These are phyloP conservation scores for Volucella inanis DNA, from an alignment of 2,888 invertebrate genomes.

Conservation along the genomic window DNA sequence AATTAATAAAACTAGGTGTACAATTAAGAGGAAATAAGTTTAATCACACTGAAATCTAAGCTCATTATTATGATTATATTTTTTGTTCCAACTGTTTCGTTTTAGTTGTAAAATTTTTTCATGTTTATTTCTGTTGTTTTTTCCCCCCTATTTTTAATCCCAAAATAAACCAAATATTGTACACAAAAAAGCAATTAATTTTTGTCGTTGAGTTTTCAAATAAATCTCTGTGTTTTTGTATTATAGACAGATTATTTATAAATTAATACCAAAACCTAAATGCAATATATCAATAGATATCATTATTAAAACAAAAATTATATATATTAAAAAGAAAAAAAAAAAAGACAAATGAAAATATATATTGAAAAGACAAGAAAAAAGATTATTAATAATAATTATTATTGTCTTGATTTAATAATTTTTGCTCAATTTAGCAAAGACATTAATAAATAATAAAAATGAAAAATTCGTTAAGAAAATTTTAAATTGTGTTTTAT, in stretches of 20 bases:
- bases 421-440: slow-evolving; percentile 83
- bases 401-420: slow-evolving; percentile 77
- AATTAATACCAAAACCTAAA: slow-evolving; percentile 68
- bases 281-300: slow-evolving; percentile 75
- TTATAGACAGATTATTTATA: slow-evolving; percentile 65
- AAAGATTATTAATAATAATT: slow-evolving; percentile 68
- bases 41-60: slow-evolving; percentile 67
- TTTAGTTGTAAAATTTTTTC: slow-evolving; percentile 20
- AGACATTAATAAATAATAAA: slow-evolving; percentile 78
- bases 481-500: slow-evolving; percentile 65
- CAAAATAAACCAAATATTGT: slow-evolving; percentile 41
- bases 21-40: slow-evolving; percentile 62
- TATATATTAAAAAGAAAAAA: slow-evolving; percentile 54
- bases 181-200: slow-evolving; percentile 14
- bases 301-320: slow-evolving; percentile 67
- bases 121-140: slow-evolving; percentile 5
- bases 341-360: slow-evolving; percentile 47
- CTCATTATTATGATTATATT: not conserved
- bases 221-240: slow-evolving; percentile 39
- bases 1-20: slow-evolving; percentile 72
- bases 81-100: slow-evolving; percentile 1
- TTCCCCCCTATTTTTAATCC: slow-evolving; percentile 11
- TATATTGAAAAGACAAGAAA: slow-evolving; percentile 67
- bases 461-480: slow-evolving; percentile 82
- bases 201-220: slow-evolving; percentile 20